Evolutionary conservation across 2,113 vertebrate genomes (phyloP), one percentile per base, ranked within the genome.

Genomic region (Chaetodon auriga): DNA sequence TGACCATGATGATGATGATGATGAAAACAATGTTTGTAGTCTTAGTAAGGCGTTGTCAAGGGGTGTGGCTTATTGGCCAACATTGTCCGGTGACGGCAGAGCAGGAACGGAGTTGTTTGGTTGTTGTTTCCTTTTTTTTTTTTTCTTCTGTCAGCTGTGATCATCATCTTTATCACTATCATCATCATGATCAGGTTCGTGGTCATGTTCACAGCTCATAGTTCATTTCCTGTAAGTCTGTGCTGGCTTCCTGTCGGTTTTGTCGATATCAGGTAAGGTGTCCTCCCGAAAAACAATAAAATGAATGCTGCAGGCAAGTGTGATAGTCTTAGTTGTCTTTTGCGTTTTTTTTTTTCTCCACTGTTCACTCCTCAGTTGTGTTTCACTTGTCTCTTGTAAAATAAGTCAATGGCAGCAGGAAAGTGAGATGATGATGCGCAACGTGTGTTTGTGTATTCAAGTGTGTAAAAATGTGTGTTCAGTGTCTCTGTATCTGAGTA

Each of bases 231-330:
- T 95, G 92, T 93, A 92, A 94, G 92, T 95, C 95, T 93, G 95
- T 96, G 96, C 96, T 97, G 96, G 90, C 91, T 95, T 93, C 95
- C 95, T 19, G 72, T 75, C 64, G 49, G 45, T 70, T 53, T 55
- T 62, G 55, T 76, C 15, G 55, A 68, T 75, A 71, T 78, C 69
- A 35, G 60, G 66, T 30, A 83, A 55, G 63, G 68, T 48, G 18
- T 86, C 81, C 75, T 78, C 62, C 63, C 38, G 16, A 49, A 86
- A 46, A 45, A 43, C 11, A 54, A 74, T 6, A 58, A 23, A 80
- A 70, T 35, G n/a, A 89, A 88, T 64, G 65, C 83, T 87, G 83
- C 83, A 90, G 86, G 79, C 83, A 90, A 84, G 72, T 75, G 83
- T 81, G 81, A 87, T 6, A 64, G 66, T 78, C 76, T 64, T 43